These are phyloP conservation scores for Diaperis boleti DNA, from an alignment of 2,888 invertebrate genomes.

Conservation along the genomic window DNA sequence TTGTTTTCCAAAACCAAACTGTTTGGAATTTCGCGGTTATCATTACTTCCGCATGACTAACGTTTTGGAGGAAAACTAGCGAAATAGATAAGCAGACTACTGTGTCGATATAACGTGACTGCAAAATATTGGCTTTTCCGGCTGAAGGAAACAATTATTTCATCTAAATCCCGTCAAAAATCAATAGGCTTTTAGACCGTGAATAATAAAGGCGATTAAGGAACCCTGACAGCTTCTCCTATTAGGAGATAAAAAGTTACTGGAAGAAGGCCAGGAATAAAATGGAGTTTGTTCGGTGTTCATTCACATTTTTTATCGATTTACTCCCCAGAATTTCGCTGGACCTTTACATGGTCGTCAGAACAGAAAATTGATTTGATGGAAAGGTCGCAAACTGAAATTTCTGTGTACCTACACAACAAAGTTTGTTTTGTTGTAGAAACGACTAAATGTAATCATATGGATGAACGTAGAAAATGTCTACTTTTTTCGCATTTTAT, in stretches of 20 bases:
- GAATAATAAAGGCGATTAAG: slow-evolving; percentile 24
- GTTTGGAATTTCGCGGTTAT: slow-evolving; percentile 23
- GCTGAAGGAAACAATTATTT: not conserved
- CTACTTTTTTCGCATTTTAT: too few relatives aligned
- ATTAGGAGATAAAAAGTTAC: slow-evolving; percentile 18
- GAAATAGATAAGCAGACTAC: slow-evolving; percentile 31
- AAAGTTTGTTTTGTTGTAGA: too few relatives aligned
- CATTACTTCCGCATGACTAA: slow-evolving; percentile 31
- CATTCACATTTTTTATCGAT: slow-evolving; percentile 22
- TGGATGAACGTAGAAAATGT: too few relatives aligned
- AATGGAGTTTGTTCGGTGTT: slow-evolving; percentile 20
- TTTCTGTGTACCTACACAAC: too few relatives aligned
- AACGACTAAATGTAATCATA: too few relatives aligned
- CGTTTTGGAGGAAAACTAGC: slow-evolving; percentile 31
- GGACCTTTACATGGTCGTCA: not conserved
- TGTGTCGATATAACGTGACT: slow-evolving; percentile 6
- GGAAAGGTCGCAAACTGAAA: not conserved
- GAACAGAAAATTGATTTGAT: not conserved
- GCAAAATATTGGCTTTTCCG: slow-evolving; percentile 3
- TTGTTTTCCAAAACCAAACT: not conserved
- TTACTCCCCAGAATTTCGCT: not conserved
- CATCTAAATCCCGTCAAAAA: slow-evolving; percentile 19
- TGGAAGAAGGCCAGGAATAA: slow-evolving; percentile 18
- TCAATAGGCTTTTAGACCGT: slow-evolving; percentile 11
- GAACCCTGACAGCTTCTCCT: slow-evolving; percentile 17